These are phyloP conservation scores for Gopherus flavomarginatus DNA, from an alignment of 2,113 vertebrate species.

Conservation along the genomic window DNA sequence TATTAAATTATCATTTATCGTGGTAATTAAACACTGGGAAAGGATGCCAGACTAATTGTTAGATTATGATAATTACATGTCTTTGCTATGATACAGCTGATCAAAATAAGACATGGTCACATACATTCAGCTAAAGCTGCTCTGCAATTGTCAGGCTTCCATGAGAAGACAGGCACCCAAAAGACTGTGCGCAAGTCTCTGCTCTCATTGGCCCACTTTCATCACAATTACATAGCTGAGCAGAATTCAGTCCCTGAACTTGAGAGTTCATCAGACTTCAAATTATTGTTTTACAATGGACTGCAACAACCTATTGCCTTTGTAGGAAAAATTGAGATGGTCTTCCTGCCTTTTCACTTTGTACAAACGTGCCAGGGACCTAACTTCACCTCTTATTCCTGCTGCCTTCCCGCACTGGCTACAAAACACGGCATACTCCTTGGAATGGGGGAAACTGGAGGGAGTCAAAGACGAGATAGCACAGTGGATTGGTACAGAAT, in stretches of 20 bases:
- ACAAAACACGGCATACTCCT: not conserved
- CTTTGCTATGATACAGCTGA: conserved; percentile 91
- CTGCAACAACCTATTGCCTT: conserved; percentile 58
- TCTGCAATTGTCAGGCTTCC: conserved; percentile 76
- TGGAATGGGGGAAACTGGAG: not conserved
- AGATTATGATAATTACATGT: conserved; percentile 94
- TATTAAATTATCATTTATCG: conserved; percentile 85
- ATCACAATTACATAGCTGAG: conserved; percentile 93
- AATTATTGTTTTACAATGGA: conserved; percentile 77
- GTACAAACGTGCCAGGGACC: not conserved
- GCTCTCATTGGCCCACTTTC: conserved; percentile 88
- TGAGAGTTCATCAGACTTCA: conserved; percentile 83
- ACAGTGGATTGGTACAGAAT: not conserved
- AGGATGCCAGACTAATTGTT: conserved; percentile 93
- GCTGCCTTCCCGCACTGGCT: fast-evolving
- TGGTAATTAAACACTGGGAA: conserved; percentile 92
- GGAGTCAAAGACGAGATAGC: not conserved
- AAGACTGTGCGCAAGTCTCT: conserved; percentile 80
- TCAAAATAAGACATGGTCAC: conserved; percentile 86
- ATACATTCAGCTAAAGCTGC: conserved; percentile 77
- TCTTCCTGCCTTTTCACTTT: conserved; percentile 25
- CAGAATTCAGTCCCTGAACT: conserved; percentile 81
- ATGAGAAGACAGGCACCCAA: conserved; percentile 72
- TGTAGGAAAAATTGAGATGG: conserved; percentile 35
- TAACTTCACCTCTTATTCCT: not conserved